phyloP scores from a whole-genome alignment of 2,113 vertebrate genomes.

The Lepisosteus osseus region DNA sequence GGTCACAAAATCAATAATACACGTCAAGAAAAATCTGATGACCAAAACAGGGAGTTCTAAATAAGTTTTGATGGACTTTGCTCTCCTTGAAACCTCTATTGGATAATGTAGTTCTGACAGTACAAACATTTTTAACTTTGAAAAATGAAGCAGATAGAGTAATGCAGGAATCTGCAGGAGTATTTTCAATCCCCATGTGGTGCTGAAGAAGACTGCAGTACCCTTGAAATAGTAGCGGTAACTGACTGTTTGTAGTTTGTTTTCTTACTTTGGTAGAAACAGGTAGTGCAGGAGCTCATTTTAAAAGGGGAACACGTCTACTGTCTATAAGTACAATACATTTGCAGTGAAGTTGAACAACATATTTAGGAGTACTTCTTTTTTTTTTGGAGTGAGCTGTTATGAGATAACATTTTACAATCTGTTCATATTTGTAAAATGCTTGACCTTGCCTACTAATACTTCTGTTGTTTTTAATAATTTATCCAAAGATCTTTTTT shows the following conservation, averaged over 20 bases:
- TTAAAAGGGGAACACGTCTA: too few species aligned
- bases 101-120: background rate
- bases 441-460: too few species aligned
- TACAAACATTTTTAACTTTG: background rate
- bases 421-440: too few species aligned
- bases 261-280: too few species aligned
- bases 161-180: background rate
- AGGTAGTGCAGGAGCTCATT: too few species aligned
- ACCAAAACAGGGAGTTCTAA: background rate
- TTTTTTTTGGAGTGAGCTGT: too few species aligned
- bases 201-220: background rate
- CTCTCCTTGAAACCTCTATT: background rate
- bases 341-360: too few species aligned
- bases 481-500: too few species aligned
- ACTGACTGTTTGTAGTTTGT: background rate
- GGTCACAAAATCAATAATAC: background rate
- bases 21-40: background rate
- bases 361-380: too few species aligned
- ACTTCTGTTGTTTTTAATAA: too few species aligned
- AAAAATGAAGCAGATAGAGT: background rate
- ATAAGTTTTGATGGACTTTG: background rate
- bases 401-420: too few species aligned
- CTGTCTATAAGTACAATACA: too few species aligned
- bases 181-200: background rate
- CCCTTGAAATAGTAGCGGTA: background rate